A percentile compares a stretch with the other conserved stretches of the same genome.
Conservation (phyloP, 2,797 vertebrate species). For the Pangasius sanitwongsei region DNA sequence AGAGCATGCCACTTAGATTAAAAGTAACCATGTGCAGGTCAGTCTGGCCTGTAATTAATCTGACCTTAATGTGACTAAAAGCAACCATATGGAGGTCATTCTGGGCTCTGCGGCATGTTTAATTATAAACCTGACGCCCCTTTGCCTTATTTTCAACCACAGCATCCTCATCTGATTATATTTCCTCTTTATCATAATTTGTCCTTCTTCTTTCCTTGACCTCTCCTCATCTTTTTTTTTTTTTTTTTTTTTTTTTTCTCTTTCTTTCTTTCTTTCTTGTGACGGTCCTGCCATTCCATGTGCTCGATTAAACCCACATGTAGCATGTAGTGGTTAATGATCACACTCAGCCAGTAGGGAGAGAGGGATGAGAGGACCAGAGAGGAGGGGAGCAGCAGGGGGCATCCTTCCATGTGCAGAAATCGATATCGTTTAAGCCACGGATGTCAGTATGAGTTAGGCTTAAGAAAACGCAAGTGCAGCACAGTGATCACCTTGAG, state of each 20-base stretch:
- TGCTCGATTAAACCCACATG: slow-evolving; percentile 75
- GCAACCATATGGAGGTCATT: slow-evolving; percentile 58
- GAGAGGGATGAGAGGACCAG: slow-evolving; percentile 51
- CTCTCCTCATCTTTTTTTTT: slow-evolving; percentile 56
- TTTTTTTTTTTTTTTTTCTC: no score
- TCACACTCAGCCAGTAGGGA: slow-evolving; percentile 52
- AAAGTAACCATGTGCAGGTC: slow-evolving; percentile 59
- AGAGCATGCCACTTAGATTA: slow-evolving; percentile 29
- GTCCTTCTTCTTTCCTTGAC: slow-evolving; percentile 8
- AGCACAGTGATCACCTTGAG: slow-evolving; percentile 76
- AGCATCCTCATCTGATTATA: slow-evolving; percentile 31
- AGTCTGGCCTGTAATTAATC: slow-evolving; percentile 64
- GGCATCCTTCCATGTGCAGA: slow-evolving; percentile 68
- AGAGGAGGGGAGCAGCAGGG: slow-evolving; percentile 50
- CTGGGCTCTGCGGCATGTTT: slow-evolving; percentile 64
- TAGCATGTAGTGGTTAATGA: slow-evolving; percentile 75
- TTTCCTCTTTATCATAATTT: neutral
- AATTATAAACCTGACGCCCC: slow-evolving; percentile 66
- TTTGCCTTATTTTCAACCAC: slow-evolving; percentile 59
- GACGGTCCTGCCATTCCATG: slow-evolving; percentile 58
- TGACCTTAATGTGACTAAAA: slow-evolving; percentile 63
- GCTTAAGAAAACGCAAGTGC: slow-evolving; percentile 71
- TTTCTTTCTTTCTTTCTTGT: slow-evolving; percentile 18
- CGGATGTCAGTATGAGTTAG: slow-evolving; percentile 76
- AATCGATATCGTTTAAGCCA: slow-evolving; percentile 77